Evolutionary conservation across 2,797 vertebrate species (phyloP), one percentile per base, ranked within the genome.

Genomic region (Podarcis siculus): DNA sequence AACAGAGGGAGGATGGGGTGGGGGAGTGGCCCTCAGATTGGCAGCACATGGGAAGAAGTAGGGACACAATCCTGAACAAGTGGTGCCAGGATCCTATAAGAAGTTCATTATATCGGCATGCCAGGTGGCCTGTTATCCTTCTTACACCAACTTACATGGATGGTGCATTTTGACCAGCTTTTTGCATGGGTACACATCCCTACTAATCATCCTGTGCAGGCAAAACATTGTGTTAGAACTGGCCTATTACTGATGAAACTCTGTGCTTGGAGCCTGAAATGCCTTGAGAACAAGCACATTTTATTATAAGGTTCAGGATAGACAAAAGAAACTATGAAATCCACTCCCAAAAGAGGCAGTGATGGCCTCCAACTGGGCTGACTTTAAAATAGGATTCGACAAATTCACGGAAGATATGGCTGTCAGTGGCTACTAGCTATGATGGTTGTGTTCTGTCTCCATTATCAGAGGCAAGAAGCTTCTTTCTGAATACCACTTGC

Each of bases 91-190:
- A 15, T 67, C 17, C 30, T 82, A 49, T 1, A 6, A 55, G 32
- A 17, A 80, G 49, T 3, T 88, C 66, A 10, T 0, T 0, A 12
- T 37, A 8, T 17, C 0, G 0, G 49, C 6, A 55, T 45, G 4
- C 85, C 72, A 3, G 0, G 32, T 42, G 5, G 55, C 0, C 8
- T 79, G 15, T 32, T 10, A 7, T 12, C 30, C 77, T 23, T 77
- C 30, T 27, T 67, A 15, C n/a, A 79, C 64, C 1, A 79, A 55
- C n/a, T 35, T 79, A 37, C 5, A 76, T 5, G 8, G 71, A 19
- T 87, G 42, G 2, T 42, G 8, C 42, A 67, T 67, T 45, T 45
- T 55, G 39, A 27, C 42, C 55, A 72, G 75, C 49, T 4, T 3
- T 80, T 85, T 81, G 30, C 55, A 75, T 15, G 21, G 42, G 35